phyloP scores from a whole-genome alignment of 2,113 vertebrate species.

The Hippoglossus stenolepis region DNA sequence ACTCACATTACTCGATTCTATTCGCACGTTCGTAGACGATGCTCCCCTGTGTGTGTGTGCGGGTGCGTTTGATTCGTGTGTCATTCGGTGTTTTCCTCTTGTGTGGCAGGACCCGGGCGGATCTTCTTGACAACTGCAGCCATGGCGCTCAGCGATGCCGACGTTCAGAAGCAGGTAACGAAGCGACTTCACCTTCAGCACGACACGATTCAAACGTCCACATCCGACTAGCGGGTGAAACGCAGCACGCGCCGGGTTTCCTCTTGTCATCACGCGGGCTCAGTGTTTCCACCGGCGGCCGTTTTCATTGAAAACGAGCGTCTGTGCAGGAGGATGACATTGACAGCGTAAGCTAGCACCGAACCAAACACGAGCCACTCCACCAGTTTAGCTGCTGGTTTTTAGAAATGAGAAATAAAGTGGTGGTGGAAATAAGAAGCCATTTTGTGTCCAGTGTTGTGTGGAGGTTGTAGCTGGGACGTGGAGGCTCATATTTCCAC shows the following conservation, averaged over 20 bases:
- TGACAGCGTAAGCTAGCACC: conserved; percentile 45
- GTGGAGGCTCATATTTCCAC: background rate
- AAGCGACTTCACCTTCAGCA: conserved; percentile 41
- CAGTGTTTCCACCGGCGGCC: fast-evolving
- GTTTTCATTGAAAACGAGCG: background rate
- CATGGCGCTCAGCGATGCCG: conserved; percentile 98
- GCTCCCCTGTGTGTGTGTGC: fast-evolving
- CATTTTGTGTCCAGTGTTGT: background rate
- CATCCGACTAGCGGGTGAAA: too few relatives aligned
- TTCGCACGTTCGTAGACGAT: fast-evolving
- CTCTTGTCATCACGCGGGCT: too few relatives aligned
- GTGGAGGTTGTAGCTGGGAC: background rate
- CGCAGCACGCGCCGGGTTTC: too few relatives aligned
- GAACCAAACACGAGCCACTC: background rate
- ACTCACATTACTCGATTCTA: fast-evolving
- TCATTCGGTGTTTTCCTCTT: background rate
- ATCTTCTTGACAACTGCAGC: conserved; percentile 62
- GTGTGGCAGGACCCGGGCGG: conserved; percentile 45
- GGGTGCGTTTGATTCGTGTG: background rate
- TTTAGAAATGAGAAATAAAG: background rate
- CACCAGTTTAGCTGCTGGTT: background rate
- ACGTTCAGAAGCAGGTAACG: conserved; percentile 96
- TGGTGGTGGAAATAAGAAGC: too few relatives aligned
- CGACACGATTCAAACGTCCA: background rate
- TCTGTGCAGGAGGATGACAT: background rate